Evolutionary conservation across 2,797 vertebrate species (phyloP).

Genomic region (Myotis findleyi): DNA sequence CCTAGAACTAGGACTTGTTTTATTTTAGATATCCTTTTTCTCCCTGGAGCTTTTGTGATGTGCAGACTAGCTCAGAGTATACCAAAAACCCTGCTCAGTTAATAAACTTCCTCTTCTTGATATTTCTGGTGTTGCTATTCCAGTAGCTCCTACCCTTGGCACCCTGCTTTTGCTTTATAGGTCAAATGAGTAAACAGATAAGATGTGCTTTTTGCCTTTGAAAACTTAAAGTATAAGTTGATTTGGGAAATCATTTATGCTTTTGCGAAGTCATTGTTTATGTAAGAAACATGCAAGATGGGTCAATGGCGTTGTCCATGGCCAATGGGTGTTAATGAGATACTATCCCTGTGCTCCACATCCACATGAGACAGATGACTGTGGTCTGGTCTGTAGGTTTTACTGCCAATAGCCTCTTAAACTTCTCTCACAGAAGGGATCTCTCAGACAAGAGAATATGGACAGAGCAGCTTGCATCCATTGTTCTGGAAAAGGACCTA

Average conservation of each 20-base stretch:
- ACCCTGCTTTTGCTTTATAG: slow-evolving; percentile 30
- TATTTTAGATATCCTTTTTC: background rate
- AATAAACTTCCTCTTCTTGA: background rate
- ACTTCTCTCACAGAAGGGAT: slow-evolving; percentile 42
- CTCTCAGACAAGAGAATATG: background rate
- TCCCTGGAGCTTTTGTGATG: background rate
- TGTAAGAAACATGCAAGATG: slow-evolving; percentile 20
- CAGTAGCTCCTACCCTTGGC: background rate
- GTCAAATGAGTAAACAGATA: background rate
- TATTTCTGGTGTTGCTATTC: background rate
- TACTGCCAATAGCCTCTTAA: background rate
- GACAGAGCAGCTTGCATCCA: background rate
- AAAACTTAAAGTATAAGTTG: slow-evolving; percentile 1
- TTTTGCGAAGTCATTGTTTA: slow-evolving; percentile 29
- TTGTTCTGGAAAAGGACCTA: slow-evolving; percentile 14
- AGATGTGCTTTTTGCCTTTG: slow-evolving; percentile 9
- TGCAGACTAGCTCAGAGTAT: background rate
- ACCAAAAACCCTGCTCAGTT: background rate
- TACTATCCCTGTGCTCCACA: background rate
- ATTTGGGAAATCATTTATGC: background rate
- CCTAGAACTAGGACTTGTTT: background rate
- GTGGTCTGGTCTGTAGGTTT: slow-evolving; percentile 20
- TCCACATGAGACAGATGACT: slow-evolving; percentile 7
- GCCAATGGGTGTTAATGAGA: background rate
- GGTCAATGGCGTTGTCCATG: background rate